Conservation (phyloP, 1,140 invertebrate species). For the Solenopsis invicta region DNA sequence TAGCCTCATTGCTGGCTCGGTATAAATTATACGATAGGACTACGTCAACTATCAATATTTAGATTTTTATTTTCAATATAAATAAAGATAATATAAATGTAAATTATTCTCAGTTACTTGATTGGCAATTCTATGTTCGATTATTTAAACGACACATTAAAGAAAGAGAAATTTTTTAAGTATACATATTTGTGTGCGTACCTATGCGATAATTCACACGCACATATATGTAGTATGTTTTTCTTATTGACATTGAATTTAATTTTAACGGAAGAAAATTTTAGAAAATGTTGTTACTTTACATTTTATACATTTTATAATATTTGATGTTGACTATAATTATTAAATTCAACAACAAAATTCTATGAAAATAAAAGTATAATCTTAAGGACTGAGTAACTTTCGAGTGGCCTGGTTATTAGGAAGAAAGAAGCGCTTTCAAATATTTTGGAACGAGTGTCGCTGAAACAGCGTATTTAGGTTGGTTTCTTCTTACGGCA, state of each 20-base stretch:
- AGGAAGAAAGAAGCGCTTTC: neutral
- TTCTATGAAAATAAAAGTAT: neutral
- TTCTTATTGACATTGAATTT: neutral
- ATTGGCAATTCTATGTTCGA: slow-evolving; percentile 3
- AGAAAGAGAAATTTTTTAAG: neutral
- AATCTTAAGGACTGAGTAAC: neutral
- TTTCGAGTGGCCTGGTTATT: neutral
- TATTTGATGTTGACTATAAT: neutral
- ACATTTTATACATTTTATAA: neutral
- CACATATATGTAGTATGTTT: neutral
- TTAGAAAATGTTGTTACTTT: neutral
- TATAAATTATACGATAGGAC: slow-evolving; percentile 8
- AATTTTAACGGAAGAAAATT: slow-evolving; percentile 2
- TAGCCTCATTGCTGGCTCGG: slow-evolving; percentile 2
- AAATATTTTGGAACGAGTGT: neutral
- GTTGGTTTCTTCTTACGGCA: neutral
- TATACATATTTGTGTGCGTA: neutral
- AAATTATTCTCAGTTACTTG: slow-evolving; percentile 10
- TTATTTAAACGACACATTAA: neutral
- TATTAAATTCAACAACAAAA: neutral
- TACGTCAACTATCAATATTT: slow-evolving; percentile 2
- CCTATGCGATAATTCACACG: neutral
- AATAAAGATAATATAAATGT: slow-evolving; percentile 39
- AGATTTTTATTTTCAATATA: slow-evolving; percentile 23
- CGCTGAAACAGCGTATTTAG: slow-evolving; percentile 1